phyloP scores from a whole-genome alignment of 2,888 invertebrate genomes.

The Dusona sp. region DNA sequence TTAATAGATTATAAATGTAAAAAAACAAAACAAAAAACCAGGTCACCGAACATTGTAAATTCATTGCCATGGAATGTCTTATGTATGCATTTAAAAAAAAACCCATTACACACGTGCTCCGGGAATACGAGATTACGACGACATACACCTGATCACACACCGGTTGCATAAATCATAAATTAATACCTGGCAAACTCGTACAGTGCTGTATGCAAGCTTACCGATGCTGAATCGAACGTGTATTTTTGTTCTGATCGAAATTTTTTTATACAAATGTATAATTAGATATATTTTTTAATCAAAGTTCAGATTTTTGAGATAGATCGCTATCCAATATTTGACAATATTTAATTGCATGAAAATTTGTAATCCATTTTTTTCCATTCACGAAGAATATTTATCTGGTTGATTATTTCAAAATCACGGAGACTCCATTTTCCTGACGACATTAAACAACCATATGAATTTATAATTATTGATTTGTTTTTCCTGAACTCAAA shows the following conservation, averaged over 20 bases:
- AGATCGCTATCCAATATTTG: background rate
- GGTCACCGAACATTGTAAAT: background rate
- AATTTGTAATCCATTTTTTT: background rate
- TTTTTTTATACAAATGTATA: background rate
- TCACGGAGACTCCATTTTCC: no score
- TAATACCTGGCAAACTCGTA: slow-evolving; percentile 45
- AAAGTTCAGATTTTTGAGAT: background rate
- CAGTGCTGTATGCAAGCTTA: background rate
- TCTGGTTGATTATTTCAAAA: no score
- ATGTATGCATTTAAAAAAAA: background rate
- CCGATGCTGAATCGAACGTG: background rate
- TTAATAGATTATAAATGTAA: background rate
- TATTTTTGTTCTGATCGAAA: background rate
- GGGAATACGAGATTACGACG: slow-evolving; percentile 52
- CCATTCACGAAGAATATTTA: background rate
- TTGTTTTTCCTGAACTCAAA: no score
- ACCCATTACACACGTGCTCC: slow-evolving; percentile 35
- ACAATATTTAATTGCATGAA: background rate
- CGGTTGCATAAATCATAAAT: slow-evolving; percentile 61
- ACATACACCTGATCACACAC: slow-evolving; percentile 47
- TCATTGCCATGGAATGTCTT: background rate
- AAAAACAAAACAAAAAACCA: background rate
- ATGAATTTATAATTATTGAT: no score
- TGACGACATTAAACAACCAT: no score
- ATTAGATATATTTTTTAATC: background rate